Conservation (phyloP, 1,140 invertebrate genomes). For the Zelostemma sp. region DNA sequence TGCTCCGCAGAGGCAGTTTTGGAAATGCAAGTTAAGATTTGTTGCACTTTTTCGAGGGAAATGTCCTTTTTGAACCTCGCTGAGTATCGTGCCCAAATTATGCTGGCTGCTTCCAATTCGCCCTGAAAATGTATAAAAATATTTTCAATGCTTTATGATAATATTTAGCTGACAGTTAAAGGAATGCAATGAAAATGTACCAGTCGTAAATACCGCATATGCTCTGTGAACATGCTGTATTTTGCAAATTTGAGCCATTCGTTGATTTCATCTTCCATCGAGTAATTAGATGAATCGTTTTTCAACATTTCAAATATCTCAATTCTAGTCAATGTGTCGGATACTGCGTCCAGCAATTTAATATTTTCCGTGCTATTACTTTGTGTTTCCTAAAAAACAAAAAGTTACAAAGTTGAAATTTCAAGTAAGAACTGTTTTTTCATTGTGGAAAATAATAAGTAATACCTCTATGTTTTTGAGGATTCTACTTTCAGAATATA, state of each 20-base stretch:
- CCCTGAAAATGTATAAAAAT: constrained; percentile 34
- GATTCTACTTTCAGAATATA: constrained; percentile 56
- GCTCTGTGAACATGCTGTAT: constrained; percentile 55
- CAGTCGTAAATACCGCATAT: constrained; percentile 47
- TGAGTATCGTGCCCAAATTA: constrained; percentile 60
- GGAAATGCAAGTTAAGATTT: constrained; percentile 48
- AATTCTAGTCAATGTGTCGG: constrained; percentile 50
- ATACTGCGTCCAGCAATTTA: constrained; percentile 40
- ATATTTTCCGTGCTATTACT: constrained; percentile 13
- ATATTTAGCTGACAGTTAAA: background rate
- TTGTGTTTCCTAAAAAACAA: constrained; percentile 19
- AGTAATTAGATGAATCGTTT: constrained; percentile 2
- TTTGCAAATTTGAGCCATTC: constrained; percentile 59
- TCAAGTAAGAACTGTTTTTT: constrained; percentile 2
- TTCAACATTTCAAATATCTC: constrained; percentile 59
- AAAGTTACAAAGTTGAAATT: constrained; percentile 4
- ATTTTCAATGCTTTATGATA: background rate
- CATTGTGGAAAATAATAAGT: constrained; percentile 8
- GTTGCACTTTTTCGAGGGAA: constrained; percentile 29
- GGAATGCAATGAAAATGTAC: constrained; percentile 29
- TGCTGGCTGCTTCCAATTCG: constrained; percentile 56
- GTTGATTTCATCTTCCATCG: constrained; percentile 32
- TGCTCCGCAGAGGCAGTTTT: constrained; percentile 26
- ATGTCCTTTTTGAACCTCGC: constrained; percentile 41
- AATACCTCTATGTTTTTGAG: constrained; percentile 42